A percentile compares a stretch with the other conserved stretches of the same genome.
phyloP scores from a whole-genome alignment of 1,140 invertebrate genomes.

The Drosophila guanche region DNA sequence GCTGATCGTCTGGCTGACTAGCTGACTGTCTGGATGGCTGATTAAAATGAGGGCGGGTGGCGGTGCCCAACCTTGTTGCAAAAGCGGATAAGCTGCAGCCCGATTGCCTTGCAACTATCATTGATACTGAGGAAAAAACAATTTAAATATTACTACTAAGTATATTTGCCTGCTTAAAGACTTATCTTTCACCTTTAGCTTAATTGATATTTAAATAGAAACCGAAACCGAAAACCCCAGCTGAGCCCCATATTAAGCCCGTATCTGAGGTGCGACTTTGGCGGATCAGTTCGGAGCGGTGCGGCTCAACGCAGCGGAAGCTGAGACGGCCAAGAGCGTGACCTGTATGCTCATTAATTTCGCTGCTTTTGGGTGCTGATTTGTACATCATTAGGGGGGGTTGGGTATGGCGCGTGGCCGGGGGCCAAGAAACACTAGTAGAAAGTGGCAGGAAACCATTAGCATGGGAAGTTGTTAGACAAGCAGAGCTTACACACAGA shows the following conservation, averaged over 20 bases:
- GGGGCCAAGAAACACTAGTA: constrained; percentile 20
- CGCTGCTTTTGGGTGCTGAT: constrained; percentile 48
- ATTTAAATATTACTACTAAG: constrained; percentile 1
- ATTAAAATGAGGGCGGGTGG: constrained; percentile 38
- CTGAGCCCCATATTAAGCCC: constrained; percentile 56
- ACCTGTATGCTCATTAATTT: constrained; percentile 65
- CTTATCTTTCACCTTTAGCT: constrained; percentile 38
- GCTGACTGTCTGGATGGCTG: constrained; percentile 4
- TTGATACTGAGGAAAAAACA: neutral
- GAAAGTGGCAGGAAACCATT: constrained; percentile 60
- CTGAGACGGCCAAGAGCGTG: constrained; percentile 62
- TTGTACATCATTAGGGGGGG: constrained; percentile 45
- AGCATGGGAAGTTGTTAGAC: constrained; percentile 54
- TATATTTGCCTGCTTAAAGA: constrained; percentile 10
- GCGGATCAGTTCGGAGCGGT: constrained; percentile 18
- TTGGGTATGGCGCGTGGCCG: constrained; percentile 45
- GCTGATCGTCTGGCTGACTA: constrained; percentile 3
- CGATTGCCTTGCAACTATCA: constrained; percentile 41
- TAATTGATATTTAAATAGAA: constrained; percentile 61
- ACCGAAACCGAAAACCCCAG: constrained; percentile 29
- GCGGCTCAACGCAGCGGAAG: constrained; percentile 32
- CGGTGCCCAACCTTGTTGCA: constrained; percentile 28
- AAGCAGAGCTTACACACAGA: constrained; percentile 16
- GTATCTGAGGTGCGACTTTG: constrained; percentile 51
- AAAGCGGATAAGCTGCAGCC: constrained; percentile 46